phyloP scores from a whole-genome alignment of 2,113 vertebrate genomes.

The Spheniscus mendiculus region DNA sequence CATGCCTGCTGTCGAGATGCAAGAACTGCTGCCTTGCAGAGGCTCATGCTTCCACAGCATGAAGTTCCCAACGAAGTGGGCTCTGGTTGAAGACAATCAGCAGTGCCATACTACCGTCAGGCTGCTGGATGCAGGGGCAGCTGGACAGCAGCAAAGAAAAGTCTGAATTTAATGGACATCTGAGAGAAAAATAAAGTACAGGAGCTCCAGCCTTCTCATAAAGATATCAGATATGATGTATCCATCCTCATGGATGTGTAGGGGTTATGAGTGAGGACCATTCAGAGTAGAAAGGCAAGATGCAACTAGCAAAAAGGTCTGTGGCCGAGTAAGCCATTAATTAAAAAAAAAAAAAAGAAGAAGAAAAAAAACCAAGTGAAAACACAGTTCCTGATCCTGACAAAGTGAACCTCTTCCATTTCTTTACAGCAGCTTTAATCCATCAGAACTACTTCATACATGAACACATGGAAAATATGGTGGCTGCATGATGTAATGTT shows the following conservation, averaged over 20 bases:
- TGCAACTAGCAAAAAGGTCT: not conserved
- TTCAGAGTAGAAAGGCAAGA: not conserved
- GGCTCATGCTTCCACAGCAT: not conserved
- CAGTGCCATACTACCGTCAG: not conserved
- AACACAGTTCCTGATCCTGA: not conserved
- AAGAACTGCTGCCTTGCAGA: not conserved
- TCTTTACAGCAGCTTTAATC: not conserved
- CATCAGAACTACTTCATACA: not conserved
- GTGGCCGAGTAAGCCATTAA: not conserved
- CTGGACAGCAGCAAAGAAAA: not conserved
- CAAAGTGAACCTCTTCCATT: not conserved
- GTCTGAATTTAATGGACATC: not conserved
- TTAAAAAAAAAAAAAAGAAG: not conserved
- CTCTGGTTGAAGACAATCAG: not conserved
- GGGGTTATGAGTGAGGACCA: not conserved
- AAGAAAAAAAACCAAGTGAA: not conserved
- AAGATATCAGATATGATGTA: not conserved
- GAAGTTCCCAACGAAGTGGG: not conserved
- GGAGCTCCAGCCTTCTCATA: not conserved
- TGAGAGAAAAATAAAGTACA: not conserved
- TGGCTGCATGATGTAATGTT: not conserved
- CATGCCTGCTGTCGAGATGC: not conserved
- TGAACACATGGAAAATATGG: not conserved
- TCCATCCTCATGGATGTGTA: not conserved
- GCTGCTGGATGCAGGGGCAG: not conserved